Conservation (phyloP, 2,113 vertebrate species). For the Syngnathus scovelli region DNA sequence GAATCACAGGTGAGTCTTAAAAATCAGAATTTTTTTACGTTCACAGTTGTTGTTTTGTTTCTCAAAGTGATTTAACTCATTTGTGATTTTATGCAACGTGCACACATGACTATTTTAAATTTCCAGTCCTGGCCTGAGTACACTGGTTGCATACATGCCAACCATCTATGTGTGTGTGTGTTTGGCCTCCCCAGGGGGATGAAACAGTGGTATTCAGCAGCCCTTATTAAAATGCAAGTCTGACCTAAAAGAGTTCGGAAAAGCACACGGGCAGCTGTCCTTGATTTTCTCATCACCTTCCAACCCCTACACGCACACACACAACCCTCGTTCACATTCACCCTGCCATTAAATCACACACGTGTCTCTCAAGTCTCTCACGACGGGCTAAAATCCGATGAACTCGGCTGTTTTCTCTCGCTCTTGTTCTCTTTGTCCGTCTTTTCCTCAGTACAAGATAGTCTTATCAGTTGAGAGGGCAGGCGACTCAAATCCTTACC, state of each 20-base stretch:
- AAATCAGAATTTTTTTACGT: no score
- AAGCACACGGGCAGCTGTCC: slow-evolving; percentile 56
- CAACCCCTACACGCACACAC: slow-evolving; percentile 28
- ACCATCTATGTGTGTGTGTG: slow-evolving; percentile 17
- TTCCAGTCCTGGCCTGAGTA: slow-evolving; percentile 6
- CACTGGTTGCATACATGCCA: slow-evolving; percentile 15
- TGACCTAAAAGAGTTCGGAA: slow-evolving; percentile 61
- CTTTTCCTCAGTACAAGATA: slow-evolving; percentile 22
- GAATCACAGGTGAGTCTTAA: no score
- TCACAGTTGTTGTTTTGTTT: no score
- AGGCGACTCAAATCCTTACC: slow-evolving; percentile 2
- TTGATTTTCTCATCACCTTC: slow-evolving; percentile 58
- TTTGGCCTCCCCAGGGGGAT: slow-evolving; percentile 53
- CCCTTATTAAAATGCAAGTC: slow-evolving; percentile 75
- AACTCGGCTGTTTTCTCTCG: slow-evolving; percentile 36
- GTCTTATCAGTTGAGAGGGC: slow-evolving; percentile 6
- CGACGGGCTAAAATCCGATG: slow-evolving; percentile 37
- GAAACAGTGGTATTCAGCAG: slow-evolving; percentile 73
- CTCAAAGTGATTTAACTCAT: no score
- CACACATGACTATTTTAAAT: slow-evolving; percentile 9
- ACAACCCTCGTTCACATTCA: slow-evolving; percentile 9
- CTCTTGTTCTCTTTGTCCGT: slow-evolving; percentile 24
- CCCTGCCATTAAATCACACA: slow-evolving; percentile 25
- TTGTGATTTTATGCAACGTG: slow-evolving; percentile 20
- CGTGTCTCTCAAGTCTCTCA: slow-evolving; percentile 13